These are phyloP conservation scores for Melanotaenia duboulayi DNA, from an alignment of 2,113 vertebrate species.

Conservation along the genomic window DNA sequence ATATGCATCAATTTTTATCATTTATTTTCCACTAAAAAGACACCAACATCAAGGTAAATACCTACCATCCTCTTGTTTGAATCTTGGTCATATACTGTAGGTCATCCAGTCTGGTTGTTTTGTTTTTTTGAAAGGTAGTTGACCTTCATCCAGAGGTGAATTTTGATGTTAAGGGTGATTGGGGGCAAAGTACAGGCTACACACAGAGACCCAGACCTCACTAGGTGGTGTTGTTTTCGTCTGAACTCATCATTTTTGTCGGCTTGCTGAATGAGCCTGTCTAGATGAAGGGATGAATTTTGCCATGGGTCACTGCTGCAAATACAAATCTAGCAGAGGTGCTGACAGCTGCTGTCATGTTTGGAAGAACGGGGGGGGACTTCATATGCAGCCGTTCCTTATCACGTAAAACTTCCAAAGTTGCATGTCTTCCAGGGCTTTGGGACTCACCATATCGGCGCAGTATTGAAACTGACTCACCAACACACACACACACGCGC, in stretches of 20 bases:
- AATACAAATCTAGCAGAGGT: constrained; percentile 64
- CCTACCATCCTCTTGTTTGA: too few species aligned
- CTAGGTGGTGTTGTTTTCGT: constrained; percentile 7
- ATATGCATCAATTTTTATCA: too few species aligned
- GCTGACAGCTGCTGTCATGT: constrained; percentile 78
- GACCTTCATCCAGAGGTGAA: constrained; percentile 10
- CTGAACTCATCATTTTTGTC: constrained; percentile 30
- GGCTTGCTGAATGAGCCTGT: constrained; percentile 64
- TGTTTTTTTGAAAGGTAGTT: constrained; percentile 6
- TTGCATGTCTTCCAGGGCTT: constrained; percentile 3
- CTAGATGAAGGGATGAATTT: constrained; percentile 47
- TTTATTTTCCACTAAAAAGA: too few species aligned
- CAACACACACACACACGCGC: constrained; percentile 28
- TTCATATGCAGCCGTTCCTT: constrained; percentile 72
- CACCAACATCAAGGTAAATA: too few species aligned
- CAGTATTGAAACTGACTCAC: constrained; percentile 9
- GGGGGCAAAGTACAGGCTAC: background rate
- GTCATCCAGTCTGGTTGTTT: background rate
- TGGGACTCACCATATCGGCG: background rate
- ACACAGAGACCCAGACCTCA: constrained; percentile 5
- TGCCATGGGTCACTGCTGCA: constrained; percentile 46
- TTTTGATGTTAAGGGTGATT: background rate
- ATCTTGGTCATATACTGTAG: background rate
- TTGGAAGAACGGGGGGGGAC: constrained; percentile 70
- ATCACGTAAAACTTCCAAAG: constrained; percentile 47